phyloP scores from a whole-genome alignment of 2,888 invertebrate species.

The Anthophora plumipes region DNA sequence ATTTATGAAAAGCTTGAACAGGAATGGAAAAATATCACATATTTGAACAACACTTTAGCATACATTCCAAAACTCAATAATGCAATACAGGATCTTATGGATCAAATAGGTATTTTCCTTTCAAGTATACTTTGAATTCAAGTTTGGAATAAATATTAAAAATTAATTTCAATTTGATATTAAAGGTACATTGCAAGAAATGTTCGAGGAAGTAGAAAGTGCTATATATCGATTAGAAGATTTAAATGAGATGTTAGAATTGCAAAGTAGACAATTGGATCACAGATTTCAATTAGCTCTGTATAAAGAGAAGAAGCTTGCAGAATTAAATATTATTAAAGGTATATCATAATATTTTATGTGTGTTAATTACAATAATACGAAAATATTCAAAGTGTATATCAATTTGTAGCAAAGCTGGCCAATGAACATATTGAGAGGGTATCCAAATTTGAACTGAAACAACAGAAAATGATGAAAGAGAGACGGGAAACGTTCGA shows the following conservation, averaged over 20 bases:
- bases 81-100: slow-evolving; percentile 84
- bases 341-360: slow-evolving; percentile 84
- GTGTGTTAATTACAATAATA: slow-evolving; percentile 11
- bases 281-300: slow-evolving; percentile 90
- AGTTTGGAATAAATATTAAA: neutral
- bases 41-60: slow-evolving; percentile 83
- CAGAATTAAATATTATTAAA: slow-evolving; percentile 85
- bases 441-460: slow-evolving; percentile 86
- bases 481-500: slow-evolving; percentile 90
- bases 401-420: slow-evolving; percentile 84
- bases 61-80: slow-evolving; percentile 85
- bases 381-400: neutral
- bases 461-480: slow-evolving; percentile 86
- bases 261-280: slow-evolving; percentile 90
- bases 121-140: neutral
- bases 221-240: slow-evolving; percentile 89
- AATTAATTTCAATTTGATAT: neutral
- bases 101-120: slow-evolving; percentile 83
- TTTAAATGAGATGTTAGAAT: slow-evolving; percentile 89
- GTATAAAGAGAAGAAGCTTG: slow-evolving; percentile 90
- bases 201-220: slow-evolving; percentile 88
- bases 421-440: slow-evolving; percentile 87
- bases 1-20: slow-evolving; percentile 83
- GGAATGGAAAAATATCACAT: slow-evolving; percentile 83
- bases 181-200: slow-evolving; percentile 85